These are phyloP conservation scores for Lysandra bellargus DNA, from an alignment of 2,888 invertebrate genomes.

Conservation along the genomic window DNA sequence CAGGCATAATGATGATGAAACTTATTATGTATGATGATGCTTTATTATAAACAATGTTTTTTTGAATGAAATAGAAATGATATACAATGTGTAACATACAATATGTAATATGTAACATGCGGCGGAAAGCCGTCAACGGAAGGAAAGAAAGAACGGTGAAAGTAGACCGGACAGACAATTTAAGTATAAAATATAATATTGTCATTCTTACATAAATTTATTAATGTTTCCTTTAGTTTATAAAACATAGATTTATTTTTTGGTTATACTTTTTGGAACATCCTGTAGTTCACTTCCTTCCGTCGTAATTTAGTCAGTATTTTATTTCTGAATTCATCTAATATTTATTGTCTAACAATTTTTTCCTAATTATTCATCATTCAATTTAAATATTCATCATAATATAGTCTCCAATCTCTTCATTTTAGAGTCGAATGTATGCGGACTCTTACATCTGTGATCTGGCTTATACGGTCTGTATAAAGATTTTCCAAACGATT, in stretches of 20 bases:
- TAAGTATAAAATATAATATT: not conserved
- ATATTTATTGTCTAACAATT: not conserved
- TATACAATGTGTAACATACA: not conserved
- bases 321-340: not conserved
- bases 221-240: constrained; percentile 20
- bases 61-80: not conserved
- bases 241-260: not conserved
- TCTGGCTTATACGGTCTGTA: not conserved
- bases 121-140: not conserved
- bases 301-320: not conserved
- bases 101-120: not conserved
- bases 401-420: not conserved
- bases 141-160: constrained; percentile 16
- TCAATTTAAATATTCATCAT: not conserved
- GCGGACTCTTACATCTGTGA: not conserved
- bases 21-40: too few species aligned
- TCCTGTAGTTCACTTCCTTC: constrained; percentile 9
- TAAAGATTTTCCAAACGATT: not conserved
- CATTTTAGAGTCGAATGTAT: not conserved
- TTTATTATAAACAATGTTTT: not conserved
- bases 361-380: not conserved
- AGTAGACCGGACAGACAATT: constrained; percentile 24
- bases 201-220: constrained; percentile 9
- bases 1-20: too few species aligned
- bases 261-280: not conserved